Conservation (phyloP, 1,140 invertebrate genomes). For the Diplogasteroides magnus region DNA sequence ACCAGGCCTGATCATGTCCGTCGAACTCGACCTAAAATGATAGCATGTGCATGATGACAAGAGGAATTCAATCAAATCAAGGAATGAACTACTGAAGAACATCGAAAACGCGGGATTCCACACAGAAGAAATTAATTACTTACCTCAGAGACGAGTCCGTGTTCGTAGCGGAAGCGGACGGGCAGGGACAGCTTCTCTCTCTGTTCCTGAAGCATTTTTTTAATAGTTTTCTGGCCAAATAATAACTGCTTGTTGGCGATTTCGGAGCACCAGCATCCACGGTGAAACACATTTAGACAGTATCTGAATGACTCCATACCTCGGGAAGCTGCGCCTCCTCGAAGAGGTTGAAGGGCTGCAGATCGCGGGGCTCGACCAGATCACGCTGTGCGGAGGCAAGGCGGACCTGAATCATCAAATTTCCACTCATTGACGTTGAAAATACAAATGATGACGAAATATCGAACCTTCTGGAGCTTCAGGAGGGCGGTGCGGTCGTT, state of each 20-base stretch:
- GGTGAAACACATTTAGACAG: no score
- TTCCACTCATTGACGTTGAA: no score
- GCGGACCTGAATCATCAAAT: conserved; percentile 15
- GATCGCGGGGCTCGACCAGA: neutral
- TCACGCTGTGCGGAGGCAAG: conserved; percentile 18
- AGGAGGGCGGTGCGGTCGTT: conserved; percentile 14
- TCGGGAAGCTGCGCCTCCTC: conserved; percentile 14
- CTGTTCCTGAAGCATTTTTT: conserved; percentile 7
- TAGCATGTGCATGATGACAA: no score
- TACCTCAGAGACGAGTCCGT: conserved; percentile 23
- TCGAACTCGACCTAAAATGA: conserved; percentile 40
- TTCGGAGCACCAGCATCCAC: no score
- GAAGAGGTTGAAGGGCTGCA: conserved; percentile 22
- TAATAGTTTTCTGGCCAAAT: neutral
- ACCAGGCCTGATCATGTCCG: conserved; percentile 52
- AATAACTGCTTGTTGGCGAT: no score
- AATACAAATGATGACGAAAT: no score
- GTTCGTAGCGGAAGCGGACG: conserved; percentile 17
- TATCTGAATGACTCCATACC: no score
- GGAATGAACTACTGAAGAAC: no score
- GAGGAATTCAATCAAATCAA: no score
- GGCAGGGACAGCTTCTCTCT: conserved; percentile 12
- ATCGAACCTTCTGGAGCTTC: no score
- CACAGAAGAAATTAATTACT: no score
- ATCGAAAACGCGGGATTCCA: no score